A percentile compares a stretch with the other conserved stretches of the same genome.
Evolutionary conservation across 2,113 vertebrate species (phyloP).

Genomic region (Daboia siamensis): DNA sequence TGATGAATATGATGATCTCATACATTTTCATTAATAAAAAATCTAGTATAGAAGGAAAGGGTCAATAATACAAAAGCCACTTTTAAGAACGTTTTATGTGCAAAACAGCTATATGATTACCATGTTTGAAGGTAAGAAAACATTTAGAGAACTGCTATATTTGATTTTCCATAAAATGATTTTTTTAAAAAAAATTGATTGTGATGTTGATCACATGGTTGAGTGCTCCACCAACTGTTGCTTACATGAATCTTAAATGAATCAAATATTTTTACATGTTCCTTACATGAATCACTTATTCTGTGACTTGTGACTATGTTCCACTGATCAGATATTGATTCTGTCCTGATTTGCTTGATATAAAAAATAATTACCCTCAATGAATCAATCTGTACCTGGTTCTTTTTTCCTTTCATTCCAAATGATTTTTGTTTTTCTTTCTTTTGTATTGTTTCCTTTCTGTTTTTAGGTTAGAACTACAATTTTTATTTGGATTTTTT

Average conservation of each 20-base stretch:
- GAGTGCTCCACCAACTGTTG: not conserved
- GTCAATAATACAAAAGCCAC: not conserved
- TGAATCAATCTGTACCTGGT: not conserved
- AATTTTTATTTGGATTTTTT: not conserved
- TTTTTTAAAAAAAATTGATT: not conserved
- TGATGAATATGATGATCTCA: constrained; percentile 49
- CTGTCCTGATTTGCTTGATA: not conserved
- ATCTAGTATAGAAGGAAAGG: constrained; percentile 4
- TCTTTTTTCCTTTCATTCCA: not conserved
- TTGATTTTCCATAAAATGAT: not conserved
- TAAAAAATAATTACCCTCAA: not conserved
- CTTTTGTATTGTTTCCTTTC: not conserved
- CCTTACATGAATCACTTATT: not conserved
- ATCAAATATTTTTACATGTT: not conserved
- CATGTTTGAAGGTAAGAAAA: not conserved
- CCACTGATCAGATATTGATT: not conserved
- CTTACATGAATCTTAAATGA: not conserved
- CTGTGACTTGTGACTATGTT: not conserved
- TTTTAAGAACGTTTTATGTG: constrained; percentile 2
- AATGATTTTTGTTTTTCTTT: not conserved
- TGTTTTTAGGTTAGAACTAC: not conserved
- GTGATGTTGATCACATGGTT: not conserved
- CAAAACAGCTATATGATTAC: not conserved
- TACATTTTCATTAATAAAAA: not conserved
- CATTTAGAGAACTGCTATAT: not conserved